These are phyloP conservation scores for Rhodeus uyekii DNA, from an alignment of 2,797 vertebrate genomes.

Conservation along the genomic window DNA sequence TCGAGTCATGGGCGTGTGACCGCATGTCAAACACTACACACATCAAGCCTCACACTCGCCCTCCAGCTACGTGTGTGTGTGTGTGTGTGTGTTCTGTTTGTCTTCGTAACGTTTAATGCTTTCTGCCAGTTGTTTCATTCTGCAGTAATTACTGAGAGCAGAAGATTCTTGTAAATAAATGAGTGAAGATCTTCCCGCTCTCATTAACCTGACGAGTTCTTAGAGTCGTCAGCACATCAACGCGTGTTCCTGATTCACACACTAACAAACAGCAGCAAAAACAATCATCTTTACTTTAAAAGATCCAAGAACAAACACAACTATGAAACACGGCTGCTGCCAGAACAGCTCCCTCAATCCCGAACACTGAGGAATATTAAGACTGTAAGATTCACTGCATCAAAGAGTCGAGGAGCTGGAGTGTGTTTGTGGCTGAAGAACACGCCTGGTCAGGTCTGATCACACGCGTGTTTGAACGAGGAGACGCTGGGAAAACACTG, in stretches of 20 bases:
- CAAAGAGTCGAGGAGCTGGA: too few relatives aligned
- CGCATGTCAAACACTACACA: constrained; percentile 9
- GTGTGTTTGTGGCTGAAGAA: neutral
- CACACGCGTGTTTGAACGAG: neutral
- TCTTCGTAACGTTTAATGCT: neutral
- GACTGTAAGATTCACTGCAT: too few relatives aligned
- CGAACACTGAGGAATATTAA: too few relatives aligned
- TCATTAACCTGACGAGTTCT: neutral
- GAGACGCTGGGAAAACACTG: neutral
- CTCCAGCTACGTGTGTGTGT: neutral
- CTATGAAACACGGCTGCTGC: neutral
- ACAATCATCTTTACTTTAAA: neutral
- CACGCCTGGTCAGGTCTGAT: neutral
- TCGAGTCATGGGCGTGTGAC: constrained; percentile 17
- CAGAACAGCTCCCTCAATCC: too few relatives aligned
- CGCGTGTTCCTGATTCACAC: neutral
- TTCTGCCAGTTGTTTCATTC: neutral
- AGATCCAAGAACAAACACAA: neutral
- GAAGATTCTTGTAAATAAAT: neutral
- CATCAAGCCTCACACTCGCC: neutral
- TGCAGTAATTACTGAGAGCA: neutral
- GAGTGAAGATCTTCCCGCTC: neutral
- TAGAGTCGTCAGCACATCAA: neutral
- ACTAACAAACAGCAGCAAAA: neutral
- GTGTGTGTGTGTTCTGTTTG: neutral